Conservation (phyloP, 2,888 invertebrate species). For the Hermodice carunculata region DNA sequence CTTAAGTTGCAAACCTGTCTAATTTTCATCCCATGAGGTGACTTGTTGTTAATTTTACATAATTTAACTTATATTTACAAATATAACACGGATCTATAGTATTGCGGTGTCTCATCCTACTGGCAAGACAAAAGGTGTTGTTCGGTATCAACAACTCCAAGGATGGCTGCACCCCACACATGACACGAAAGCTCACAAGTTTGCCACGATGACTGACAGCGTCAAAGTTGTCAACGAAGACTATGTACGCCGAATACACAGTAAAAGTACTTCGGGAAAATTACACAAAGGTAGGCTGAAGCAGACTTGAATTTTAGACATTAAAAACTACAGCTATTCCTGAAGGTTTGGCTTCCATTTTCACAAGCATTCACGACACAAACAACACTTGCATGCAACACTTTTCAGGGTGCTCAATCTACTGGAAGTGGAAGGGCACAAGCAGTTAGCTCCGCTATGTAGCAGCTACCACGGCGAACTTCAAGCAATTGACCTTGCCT, state of each 20-base stretch:
- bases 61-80: no score
- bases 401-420: no score
- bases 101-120: neutral
- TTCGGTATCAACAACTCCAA: conserved; percentile 16
- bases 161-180: no score
- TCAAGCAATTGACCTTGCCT: no score
- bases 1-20: no score
- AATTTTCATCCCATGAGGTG: no score
- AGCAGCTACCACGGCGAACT: no score
- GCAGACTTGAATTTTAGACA: neutral
- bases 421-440: no score
- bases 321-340: neutral
- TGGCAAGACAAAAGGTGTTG: neutral
- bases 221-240: conserved; percentile 59
- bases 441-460: no score
- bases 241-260: conserved; percentile 56
- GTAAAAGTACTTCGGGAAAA: conserved; percentile 56
- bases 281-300: conserved; percentile 57
- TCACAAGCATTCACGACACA: neutral
- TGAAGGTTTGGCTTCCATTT: neutral
- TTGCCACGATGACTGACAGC: conserved; percentile 59
- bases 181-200: no score
- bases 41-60: no score
- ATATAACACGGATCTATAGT: no score
- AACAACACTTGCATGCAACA: neutral